Conservation (phyloP, 2,888 invertebrate species). For the Achlya flavicornis region DNA sequence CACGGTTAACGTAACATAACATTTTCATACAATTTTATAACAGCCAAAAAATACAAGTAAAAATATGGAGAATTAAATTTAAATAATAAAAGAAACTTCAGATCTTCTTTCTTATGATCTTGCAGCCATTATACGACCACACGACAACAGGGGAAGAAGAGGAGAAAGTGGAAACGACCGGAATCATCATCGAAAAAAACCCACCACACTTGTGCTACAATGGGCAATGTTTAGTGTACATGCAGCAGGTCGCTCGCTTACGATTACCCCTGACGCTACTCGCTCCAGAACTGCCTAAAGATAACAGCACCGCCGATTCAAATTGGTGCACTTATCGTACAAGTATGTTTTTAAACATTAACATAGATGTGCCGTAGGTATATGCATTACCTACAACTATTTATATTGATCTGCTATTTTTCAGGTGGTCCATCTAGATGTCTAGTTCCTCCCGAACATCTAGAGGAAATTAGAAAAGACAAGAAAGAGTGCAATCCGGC, state of each 20-base stretch:
- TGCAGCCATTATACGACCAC: constrained; percentile 17
- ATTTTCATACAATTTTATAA: too few relatives aligned
- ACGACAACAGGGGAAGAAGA: constrained; percentile 48
- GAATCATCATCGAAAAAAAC: constrained; percentile 53
- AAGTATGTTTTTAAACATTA: constrained; percentile 41
- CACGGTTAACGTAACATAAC: too few relatives aligned
- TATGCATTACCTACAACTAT: not conserved
- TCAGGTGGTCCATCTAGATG: constrained; percentile 79
- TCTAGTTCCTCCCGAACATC: constrained; percentile 83
- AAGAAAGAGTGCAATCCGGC: constrained; percentile 84
- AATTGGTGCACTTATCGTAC: constrained; percentile 87
- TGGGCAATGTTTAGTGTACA: constrained; percentile 72
- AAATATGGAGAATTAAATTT: too few relatives aligned
- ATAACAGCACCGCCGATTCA: constrained; percentile 64
- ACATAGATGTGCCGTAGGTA: not conserved
- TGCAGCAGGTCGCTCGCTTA: constrained; percentile 66
- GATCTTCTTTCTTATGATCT: too few relatives aligned
- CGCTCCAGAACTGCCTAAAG: constrained; percentile 59
- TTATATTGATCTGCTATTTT: constrained; percentile 16
- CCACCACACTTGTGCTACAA: constrained; percentile 76
- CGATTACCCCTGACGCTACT: constrained; percentile 65
- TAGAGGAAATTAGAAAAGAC: constrained; percentile 57
- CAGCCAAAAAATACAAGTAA: too few relatives aligned
- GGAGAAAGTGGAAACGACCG: constrained; percentile 34
- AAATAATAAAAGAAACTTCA: too few relatives aligned